Percentiles rank a stretch among this genome's conserved stretches.
Conservation (phyloP, 2,888 invertebrate species). For the Crocallis elinguaria region DNA sequence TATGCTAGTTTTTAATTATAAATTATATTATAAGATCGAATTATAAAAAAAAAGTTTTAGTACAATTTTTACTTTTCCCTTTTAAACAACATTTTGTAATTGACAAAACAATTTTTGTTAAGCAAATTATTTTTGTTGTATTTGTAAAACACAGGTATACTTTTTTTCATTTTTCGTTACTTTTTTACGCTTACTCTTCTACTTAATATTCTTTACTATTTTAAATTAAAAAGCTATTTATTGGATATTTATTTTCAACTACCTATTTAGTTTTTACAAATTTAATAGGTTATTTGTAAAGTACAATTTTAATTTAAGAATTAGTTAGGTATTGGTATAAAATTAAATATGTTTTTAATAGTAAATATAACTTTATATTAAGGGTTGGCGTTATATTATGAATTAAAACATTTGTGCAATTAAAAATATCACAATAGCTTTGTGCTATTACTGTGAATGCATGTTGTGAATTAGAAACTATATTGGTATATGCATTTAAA, state of each 20-base stretch:
- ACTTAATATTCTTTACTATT: constrained; percentile 21
- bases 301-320: constrained; percentile 36
- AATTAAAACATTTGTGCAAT: constrained; percentile 32
- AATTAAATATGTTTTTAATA: constrained; percentile 9
- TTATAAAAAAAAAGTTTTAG: background rate
- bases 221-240: constrained; percentile 33
- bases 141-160: background rate
- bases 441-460: background rate
- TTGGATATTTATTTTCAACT: constrained; percentile 35
- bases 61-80: background rate
- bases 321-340: constrained; percentile 4
- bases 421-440: constrained; percentile 7
- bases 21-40: too few relatives aligned
- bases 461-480: background rate
- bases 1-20: too few relatives aligned
- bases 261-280: constrained; percentile 18
- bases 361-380: background rate
- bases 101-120: background rate
- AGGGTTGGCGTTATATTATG: constrained; percentile 18
- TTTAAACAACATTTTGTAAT: background rate
- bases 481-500: constrained; percentile 11
- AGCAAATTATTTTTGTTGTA: background rate
- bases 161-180: background rate
- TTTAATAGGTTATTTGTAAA: constrained; percentile 24
- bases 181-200: constrained; percentile 21